These are phyloP conservation scores for Benthosema pterotum DNA, from an alignment of 2,797 vertebrate species.

Conservation along the genomic window DNA sequence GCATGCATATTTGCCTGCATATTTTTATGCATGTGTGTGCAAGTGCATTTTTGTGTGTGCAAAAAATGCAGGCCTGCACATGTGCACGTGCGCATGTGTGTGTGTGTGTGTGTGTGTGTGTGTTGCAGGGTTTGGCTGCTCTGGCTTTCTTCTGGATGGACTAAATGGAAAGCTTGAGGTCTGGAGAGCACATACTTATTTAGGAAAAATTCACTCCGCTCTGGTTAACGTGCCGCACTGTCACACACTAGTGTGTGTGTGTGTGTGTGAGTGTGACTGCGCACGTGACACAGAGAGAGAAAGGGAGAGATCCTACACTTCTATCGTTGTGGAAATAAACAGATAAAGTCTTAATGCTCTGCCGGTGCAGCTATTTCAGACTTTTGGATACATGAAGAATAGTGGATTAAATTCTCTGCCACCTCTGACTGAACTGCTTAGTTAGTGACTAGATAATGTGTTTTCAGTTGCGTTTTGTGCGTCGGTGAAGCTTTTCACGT, in stretches of 20 bases:
- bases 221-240: conserved; percentile 48
- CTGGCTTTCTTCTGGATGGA: conserved; percentile 46
- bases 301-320: too few species aligned
- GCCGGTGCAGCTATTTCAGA: too few species aligned
- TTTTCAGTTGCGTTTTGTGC: conserved; percentile 9
- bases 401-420: too few species aligned
- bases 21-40: not conserved
- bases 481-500: not conserved
- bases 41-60: not conserved
- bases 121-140: conserved; percentile 25
- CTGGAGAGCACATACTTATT: conserved; percentile 72
- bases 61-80: not conserved
- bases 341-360: too few species aligned
- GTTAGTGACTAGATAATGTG: not conserved
- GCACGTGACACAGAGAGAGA: not conserved
- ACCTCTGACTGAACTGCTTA: too few species aligned
- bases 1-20: conserved; percentile 2
- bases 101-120: conserved; percentile 7
- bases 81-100: conserved; percentile 7
- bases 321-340: too few species aligned
- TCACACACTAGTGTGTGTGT: conserved; percentile 46
- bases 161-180: conserved; percentile 73
- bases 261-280: conserved; percentile 22
- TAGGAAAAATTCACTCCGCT: conserved; percentile 65
- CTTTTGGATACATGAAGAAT: too few species aligned